Evolutionary conservation across 2,888 invertebrate genomes (phyloP).

Genomic region (Rhagium mordax): DNA sequence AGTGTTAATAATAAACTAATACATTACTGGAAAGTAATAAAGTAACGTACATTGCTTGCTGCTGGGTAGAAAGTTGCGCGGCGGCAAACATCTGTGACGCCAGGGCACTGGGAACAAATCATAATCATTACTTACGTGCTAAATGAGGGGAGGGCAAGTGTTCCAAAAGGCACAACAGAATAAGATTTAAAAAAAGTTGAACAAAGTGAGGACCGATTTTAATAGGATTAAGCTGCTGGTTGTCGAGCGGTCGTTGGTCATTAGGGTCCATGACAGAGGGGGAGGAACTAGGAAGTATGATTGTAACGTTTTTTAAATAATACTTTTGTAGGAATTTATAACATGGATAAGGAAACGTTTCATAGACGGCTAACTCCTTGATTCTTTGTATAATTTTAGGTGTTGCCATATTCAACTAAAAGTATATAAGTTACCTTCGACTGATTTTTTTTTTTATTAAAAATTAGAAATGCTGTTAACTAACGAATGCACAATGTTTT

Average conservation of each 20-base stretch:
- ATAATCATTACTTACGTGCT: slow-evolving; percentile 62
- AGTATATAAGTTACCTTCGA: too few relatives aligned
- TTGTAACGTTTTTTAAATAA: too few relatives aligned
- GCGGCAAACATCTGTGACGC: slow-evolving; percentile 96
- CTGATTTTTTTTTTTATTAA: too few relatives aligned
- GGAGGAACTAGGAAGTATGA: too few relatives aligned
- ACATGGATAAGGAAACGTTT: too few relatives aligned
- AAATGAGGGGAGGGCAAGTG: slow-evolving; percentile 36
- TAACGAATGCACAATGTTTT: too few relatives aligned
- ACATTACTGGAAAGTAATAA: slow-evolving; percentile 45
- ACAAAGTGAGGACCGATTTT: background rate
- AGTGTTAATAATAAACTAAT: slow-evolving; percentile 41
- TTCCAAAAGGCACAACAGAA: slow-evolving; percentile 37
- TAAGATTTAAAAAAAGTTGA: background rate
- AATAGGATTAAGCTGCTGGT: background rate
- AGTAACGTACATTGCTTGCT: slow-evolving; percentile 92
- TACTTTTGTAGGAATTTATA: too few relatives aligned
- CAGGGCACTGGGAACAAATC: slow-evolving; percentile 92
- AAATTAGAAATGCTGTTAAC: too few relatives aligned
- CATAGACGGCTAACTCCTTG: background rate
- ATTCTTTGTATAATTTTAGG: background rate
- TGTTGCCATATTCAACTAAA: too few relatives aligned
- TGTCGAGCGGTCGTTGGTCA: background rate
- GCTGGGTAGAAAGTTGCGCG: slow-evolving; percentile 92
- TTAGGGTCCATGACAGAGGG: too few relatives aligned